Evolutionary conservation across 2,113 vertebrate species (phyloP).

Genomic region (Campylomormyrus numenius): DNA sequence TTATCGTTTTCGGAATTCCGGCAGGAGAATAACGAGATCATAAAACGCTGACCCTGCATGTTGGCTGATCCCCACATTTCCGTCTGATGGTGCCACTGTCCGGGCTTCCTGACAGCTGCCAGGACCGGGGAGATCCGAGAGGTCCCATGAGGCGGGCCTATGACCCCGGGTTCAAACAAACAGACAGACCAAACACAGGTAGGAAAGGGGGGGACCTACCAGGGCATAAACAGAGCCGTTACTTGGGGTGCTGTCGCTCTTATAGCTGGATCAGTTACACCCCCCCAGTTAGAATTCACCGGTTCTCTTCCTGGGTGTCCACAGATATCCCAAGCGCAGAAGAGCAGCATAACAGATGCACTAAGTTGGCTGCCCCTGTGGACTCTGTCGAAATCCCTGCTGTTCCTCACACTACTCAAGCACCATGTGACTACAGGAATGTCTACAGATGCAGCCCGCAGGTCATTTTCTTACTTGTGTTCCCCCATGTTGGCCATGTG

Average conservation of each 20-base stretch:
- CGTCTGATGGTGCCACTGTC: background rate
- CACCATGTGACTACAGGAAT: background rate
- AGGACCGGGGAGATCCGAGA: background rate
- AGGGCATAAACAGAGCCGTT: background rate
- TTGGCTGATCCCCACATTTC: background rate
- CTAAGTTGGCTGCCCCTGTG: background rate
- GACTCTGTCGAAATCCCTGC: background rate
- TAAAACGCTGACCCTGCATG: background rate
- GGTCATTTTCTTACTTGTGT: background rate
- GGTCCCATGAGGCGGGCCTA: background rate
- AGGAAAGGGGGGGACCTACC: background rate
- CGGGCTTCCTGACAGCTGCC: background rate
- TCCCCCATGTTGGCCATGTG: background rate
- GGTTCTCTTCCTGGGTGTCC: background rate
- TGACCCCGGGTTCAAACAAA: background rate
- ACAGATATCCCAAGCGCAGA: background rate
- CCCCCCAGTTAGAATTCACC: background rate
- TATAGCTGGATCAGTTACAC: background rate
- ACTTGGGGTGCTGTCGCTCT: background rate
- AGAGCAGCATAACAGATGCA: background rate
- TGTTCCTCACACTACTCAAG: background rate
- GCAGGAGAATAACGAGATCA: constrained; percentile 17
- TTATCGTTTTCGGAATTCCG: constrained; percentile 14
- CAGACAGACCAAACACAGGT: background rate
- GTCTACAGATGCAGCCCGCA: background rate